These are phyloP conservation scores for Hirudinaria manillensis DNA, from an alignment of 2,888 invertebrate species.

Conservation along the genomic window DNA sequence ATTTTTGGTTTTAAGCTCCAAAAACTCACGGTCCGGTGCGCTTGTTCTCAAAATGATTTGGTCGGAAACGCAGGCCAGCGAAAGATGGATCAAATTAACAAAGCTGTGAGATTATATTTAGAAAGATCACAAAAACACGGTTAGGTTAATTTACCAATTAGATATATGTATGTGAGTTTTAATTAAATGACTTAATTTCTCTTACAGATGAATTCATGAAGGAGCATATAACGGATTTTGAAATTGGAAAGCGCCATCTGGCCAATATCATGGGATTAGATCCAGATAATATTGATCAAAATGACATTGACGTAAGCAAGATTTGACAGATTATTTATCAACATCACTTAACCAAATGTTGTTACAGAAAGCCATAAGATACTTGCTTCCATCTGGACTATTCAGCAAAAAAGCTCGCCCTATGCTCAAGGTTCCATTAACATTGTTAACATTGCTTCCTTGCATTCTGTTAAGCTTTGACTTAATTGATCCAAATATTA, in stretches of 20 bases:
- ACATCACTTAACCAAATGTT: constrained; percentile 19
- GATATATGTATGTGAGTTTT: constrained; percentile 20
- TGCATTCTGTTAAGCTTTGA: background rate
- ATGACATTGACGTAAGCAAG: constrained; percentile 39
- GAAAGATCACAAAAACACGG: constrained; percentile 73
- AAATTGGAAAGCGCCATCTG: constrained; percentile 86
- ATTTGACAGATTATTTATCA: background rate
- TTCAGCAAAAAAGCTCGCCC: constrained; percentile 79
- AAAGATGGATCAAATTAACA: constrained; percentile 61
- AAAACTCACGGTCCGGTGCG: background rate
- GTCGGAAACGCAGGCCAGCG: constrained; percentile 35
- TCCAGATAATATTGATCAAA: constrained; percentile 77
- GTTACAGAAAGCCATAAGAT: constrained; percentile 70
- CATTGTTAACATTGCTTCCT: background rate
- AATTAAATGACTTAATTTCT: background rate
- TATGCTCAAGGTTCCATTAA: constrained; percentile 63
- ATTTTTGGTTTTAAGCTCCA: background rate
- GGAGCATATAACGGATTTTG: constrained; percentile 71
- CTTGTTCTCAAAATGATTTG: background rate
- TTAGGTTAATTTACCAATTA: constrained; percentile 44
- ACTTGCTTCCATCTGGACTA: constrained; percentile 91
- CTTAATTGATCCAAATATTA: background rate
- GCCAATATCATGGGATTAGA: constrained; percentile 98
- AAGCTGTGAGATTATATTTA: constrained; percentile 82
- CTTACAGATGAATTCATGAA: constrained; percentile 70